Evolutionary conservation across 2,888 invertebrate genomes (phyloP).

Genomic region (Selenia dentaria): DNA sequence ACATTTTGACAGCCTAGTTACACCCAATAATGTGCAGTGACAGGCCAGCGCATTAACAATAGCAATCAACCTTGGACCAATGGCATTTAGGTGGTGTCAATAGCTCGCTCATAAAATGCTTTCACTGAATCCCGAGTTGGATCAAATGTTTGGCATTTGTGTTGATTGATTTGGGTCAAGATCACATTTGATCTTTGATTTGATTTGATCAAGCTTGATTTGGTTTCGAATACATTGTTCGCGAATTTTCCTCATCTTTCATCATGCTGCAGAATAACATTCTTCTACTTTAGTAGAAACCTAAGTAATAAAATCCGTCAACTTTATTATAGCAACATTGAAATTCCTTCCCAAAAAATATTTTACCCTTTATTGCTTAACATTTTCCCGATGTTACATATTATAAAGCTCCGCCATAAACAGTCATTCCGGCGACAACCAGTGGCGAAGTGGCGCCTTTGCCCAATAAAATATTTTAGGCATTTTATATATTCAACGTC

Average conservation of each 20-base stretch:
- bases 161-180: slow-evolving; percentile 70
- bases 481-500: slow-evolving; percentile 13
- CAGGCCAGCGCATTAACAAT: slow-evolving; percentile 44
- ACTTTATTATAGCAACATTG: slow-evolving; percentile 3
- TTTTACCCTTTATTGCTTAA: slow-evolving; percentile 3
- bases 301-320: slow-evolving; percentile 11
- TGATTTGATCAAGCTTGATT: slow-evolving; percentile 34
- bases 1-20: slow-evolving; percentile 14
- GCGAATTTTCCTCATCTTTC: slow-evolving; percentile 11
- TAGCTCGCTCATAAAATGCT: slow-evolving; percentile 60
- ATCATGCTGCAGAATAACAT: neutral
- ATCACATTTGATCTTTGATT: no score
- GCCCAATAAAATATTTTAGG: slow-evolving; percentile 19
- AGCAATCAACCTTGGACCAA: slow-evolving; percentile 63
- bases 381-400: slow-evolving; percentile 3
- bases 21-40: slow-evolving; percentile 35
- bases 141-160: slow-evolving; percentile 65
- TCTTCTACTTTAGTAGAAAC: neutral
- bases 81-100: slow-evolving; percentile 70
- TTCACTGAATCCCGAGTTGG: slow-evolving; percentile 54
- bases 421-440: slow-evolving; percentile 9
- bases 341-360: slow-evolving; percentile 12
- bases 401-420: slow-evolving; percentile 11
- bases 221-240: slow-evolving; percentile 19
- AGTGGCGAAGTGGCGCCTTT: slow-evolving; percentile 17